Conservation (phyloP, 2,113 vertebrate genomes). For the Corapipo altera region DNA sequence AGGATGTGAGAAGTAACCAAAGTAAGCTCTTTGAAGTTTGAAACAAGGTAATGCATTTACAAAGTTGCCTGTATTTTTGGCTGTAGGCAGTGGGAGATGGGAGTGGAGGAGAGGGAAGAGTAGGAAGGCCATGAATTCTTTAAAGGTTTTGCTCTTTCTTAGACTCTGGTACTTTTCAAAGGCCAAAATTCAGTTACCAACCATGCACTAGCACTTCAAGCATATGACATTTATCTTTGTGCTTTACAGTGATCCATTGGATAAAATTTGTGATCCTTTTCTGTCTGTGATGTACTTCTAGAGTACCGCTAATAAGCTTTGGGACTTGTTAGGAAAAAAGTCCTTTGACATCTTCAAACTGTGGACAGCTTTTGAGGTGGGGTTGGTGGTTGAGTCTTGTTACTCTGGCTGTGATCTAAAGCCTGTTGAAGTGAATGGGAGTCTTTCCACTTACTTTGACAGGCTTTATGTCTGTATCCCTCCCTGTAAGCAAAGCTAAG, state of each 20-base stretch:
- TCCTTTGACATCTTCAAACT: background rate
- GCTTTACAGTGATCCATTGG: background rate
- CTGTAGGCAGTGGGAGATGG: background rate
- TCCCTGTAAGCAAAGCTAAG: background rate
- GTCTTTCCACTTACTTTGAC: background rate
- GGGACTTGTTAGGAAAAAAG: background rate
- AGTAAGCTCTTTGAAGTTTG: background rate
- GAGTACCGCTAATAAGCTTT: background rate
- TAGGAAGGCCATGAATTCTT: background rate
- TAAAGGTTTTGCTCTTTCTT: background rate
- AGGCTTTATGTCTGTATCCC: background rate
- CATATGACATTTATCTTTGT: background rate
- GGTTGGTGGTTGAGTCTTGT: background rate
- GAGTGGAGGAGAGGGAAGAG: background rate
- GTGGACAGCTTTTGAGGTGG: background rate
- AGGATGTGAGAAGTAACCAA: background rate
- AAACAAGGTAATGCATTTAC: background rate
- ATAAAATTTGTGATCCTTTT: background rate
- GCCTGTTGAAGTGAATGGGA: background rate
- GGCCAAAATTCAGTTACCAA: background rate
- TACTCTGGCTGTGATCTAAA: background rate
- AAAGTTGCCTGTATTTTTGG: background rate
- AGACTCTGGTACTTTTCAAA: background rate
- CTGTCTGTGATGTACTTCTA: background rate
- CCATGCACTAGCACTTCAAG: background rate